A percentile compares a stretch with the other conserved stretches of the same genome.
Conservation (phyloP, 2,113 vertebrate species). For the Antechinus flavipes region DNA sequence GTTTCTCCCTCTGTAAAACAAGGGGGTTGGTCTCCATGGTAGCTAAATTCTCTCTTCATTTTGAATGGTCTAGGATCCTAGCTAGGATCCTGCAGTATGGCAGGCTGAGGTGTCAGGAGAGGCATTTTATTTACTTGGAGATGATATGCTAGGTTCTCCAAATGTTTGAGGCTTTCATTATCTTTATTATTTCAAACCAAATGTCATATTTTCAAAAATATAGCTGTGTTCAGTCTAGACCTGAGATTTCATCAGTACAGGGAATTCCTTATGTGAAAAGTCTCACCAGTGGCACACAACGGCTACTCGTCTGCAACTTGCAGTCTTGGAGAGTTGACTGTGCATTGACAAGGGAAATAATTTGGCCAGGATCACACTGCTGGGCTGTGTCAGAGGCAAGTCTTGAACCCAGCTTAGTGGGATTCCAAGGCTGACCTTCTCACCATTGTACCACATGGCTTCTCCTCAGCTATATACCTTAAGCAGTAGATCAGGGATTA, state of each 20-base stretch:
- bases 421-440: background rate
- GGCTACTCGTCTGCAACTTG: background rate
- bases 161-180: background rate
- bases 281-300: background rate
- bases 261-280: background rate
- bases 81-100: background rate
- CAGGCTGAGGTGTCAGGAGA: background rate
- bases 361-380: background rate
- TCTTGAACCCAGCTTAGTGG: background rate
- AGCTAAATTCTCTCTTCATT: background rate
- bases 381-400: background rate
- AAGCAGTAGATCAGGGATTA: background rate
- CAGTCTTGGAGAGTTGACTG: background rate
- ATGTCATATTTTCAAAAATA: background rate
- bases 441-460: background rate
- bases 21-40: background rate
- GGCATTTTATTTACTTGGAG: background rate
- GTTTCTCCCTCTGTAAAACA: background rate
- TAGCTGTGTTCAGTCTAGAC: background rate
- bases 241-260: background rate
- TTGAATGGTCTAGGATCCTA: background rate
- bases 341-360: background rate
- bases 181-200: background rate
- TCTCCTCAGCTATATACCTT: background rate
- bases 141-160: background rate